phyloP scores from a whole-genome alignment of 2,113 vertebrate species.

The Eubucco bourcierii region DNA sequence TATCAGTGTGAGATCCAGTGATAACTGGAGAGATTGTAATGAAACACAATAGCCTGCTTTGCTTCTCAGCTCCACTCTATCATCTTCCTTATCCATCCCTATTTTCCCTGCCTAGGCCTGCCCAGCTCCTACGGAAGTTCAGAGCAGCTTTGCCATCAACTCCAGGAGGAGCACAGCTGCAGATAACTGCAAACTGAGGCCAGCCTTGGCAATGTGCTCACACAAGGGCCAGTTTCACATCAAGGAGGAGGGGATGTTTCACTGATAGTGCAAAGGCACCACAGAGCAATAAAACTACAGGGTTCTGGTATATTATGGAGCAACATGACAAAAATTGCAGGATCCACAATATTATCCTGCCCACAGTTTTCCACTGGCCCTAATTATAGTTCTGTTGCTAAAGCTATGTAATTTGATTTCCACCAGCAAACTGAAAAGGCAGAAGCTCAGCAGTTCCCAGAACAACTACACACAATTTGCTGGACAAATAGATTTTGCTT shows the following conservation, averaged over 20 bases:
- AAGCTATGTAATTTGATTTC: conserved; percentile 56
- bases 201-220: not conserved
- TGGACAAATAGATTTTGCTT: conserved; percentile 33
- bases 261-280: not conserved
- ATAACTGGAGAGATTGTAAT: not conserved
- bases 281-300: not conserved
- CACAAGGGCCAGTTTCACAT: not conserved
- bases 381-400: conserved; percentile 60
- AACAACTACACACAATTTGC: conserved; percentile 11
- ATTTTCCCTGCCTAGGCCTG: not conserved
- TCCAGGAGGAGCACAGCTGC: not conserved
- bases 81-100: not conserved
- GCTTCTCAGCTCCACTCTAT: not conserved
- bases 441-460: conserved; percentile 36
- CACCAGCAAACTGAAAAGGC: conserved; percentile 42
- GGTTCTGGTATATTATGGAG: not conserved
- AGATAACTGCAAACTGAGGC: not conserved
- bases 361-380: conserved; percentile 34
- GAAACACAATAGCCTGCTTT: not conserved
- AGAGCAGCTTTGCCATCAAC: not conserved
- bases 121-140: not conserved
- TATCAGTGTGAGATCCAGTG: conserved; percentile 1
- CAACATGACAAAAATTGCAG: conserved; percentile 50
- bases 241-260: conserved; percentile 2
- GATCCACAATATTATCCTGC: conserved; percentile 22